Base-by-base conservation (phyloP, 1,140 invertebrate species). In the Drosophila repleta region DNA sequence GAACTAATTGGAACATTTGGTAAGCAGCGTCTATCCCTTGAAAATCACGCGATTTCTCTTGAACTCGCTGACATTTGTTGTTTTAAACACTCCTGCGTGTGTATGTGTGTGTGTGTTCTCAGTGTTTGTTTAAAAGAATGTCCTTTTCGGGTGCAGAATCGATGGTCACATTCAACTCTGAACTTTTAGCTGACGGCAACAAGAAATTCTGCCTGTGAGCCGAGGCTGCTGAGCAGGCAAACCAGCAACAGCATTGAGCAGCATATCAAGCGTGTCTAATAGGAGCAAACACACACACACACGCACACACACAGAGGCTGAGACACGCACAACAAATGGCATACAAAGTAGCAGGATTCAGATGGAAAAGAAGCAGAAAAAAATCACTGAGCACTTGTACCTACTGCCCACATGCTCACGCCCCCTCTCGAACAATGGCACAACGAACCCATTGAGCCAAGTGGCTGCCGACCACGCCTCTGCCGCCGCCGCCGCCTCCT, bases 131-230 rank as follows among this genome's bases (percentile, higher is more conserved):
- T 51, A 11, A 29, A 46, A 66, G 35, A 79, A 43, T 69, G 67
- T 20, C 63, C 45, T 56, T 49, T 41, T 18, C 24, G 17, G 17
- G n/a, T 43, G n/a, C 39, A 35, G 49, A 73, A 76, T 84, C 76
- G 53, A 77, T 85, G 77, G 76, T 62, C 84, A 39, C 75, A 74
- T 84, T 84, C 76, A 84, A 71, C 81, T 79, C 62, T 84, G 82
- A 84, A 87, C 82, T 85, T 87, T 85, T 69, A 58, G 74, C 82
- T 81, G 64, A 83, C 74, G 81, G 49, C 46, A 75, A 69, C 65
- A 21, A 67, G 51, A 76, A 76, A 74, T 57, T 52, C 45, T 13
- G 20, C 39, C 63, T 46, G 52, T 45, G 66, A 26, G 8, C 26
- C 10, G 43, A 52, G 41, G 8, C 7, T 21, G 24, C n/a, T 2